A percentile compares a stretch with the other conserved stretches of the same genome.
Conservation (phyloP, 2,888 invertebrate species). For the Liodrosophila aerea region DNA sequence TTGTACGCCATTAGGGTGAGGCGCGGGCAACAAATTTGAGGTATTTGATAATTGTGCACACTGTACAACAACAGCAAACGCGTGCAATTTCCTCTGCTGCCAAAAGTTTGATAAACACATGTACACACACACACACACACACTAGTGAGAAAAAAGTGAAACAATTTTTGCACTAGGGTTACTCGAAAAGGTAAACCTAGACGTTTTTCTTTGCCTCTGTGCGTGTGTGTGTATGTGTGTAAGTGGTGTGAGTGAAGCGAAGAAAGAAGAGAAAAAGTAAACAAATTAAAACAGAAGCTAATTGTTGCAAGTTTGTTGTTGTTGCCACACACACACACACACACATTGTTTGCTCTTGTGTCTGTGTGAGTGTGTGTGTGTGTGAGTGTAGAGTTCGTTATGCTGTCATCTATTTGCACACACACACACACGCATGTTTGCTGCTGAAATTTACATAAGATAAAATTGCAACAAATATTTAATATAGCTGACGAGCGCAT, state of each 20-base stretch:
- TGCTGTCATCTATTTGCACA: constrained; percentile 35
- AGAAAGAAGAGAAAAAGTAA: neutral
- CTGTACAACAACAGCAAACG: no score
- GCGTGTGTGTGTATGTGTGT: neutral
- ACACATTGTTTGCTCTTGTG: constrained; percentile 1
- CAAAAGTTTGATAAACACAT: no score
- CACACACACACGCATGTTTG: constrained; percentile 5
- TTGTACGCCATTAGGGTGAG: no score
- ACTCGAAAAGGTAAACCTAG: no score
- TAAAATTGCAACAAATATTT: constrained; percentile 1
- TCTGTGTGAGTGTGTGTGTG: neutral
- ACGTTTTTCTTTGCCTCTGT: constrained; percentile 4
- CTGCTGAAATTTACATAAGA: constrained; percentile 11
- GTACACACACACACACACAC: no score
- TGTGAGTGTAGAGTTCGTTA: constrained; percentile 15
- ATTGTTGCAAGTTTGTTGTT: constrained; percentile 10
- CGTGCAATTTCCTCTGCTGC: no score
- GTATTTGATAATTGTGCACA: no score
- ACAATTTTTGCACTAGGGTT: no score
- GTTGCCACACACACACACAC: constrained; percentile 10
- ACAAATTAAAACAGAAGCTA: neutral
- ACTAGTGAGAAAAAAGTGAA: no score
- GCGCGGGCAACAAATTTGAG: neutral
- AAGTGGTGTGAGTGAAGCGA: neutral
- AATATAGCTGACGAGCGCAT: constrained; percentile 2